A percentile compares a stretch with the other conserved stretches of the same genome.
These are phyloP conservation scores for Nephotettix cincticeps DNA, from an alignment of 1,140 invertebrate species.

Conservation along the genomic window DNA sequence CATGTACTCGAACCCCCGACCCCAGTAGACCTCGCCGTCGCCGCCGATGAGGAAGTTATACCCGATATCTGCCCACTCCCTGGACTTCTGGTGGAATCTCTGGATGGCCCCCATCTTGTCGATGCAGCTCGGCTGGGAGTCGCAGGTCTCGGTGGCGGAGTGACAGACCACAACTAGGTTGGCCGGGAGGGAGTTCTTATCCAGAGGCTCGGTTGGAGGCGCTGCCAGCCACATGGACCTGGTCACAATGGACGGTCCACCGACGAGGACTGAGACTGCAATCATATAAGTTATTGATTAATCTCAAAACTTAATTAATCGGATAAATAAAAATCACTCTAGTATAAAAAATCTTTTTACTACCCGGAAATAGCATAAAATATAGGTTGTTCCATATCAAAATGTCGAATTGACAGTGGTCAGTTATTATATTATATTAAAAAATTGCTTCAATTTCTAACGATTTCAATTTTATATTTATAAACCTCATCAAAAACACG, in stretches of 20 bases:
- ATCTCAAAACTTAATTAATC: no score
- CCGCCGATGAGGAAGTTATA: conserved; percentile 69
- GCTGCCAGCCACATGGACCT: background rate
- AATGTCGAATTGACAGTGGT: no score
- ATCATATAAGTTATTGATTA: no score
- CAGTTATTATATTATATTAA: no score
- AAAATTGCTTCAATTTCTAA: no score
- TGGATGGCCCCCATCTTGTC: background rate
- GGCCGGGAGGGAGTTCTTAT: background rate
- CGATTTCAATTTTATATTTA: no score
- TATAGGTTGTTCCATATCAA: no score
- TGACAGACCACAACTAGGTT: conserved; percentile 11
- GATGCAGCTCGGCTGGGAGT: background rate
- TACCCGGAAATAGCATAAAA: no score
- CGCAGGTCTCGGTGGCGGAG: background rate
- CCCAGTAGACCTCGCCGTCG: conserved; percentile 66
- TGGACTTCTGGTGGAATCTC: background rate
- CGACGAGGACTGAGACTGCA: background rate
- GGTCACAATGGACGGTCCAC: background rate
- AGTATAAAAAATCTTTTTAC: no score
- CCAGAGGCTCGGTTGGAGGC: background rate
- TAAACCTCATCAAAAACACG: no score
- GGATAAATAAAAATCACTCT: no score
- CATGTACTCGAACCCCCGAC: conserved; percentile 65
- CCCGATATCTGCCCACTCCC: conserved; percentile 65